Evolutionary conservation across 2,797 vertebrate genomes (phyloP).

Genomic region (Yasuhikotakia modesta): DNA sequence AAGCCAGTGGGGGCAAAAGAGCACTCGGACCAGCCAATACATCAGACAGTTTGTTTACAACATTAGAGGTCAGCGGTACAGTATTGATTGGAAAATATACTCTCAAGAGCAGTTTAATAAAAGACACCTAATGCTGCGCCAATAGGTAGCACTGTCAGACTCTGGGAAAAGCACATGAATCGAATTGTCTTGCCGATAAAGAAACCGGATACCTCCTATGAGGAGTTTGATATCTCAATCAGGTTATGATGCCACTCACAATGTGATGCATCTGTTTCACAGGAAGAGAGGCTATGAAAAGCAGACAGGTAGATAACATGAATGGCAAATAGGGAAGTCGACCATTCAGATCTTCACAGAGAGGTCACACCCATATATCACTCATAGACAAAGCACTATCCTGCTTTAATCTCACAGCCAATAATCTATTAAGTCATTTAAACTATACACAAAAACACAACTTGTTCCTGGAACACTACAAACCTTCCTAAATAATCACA

Average conservation of each 20-base stretch:
- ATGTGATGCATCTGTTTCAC: constrained; percentile 5
- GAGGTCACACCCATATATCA: constrained; percentile 39
- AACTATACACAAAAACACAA: background rate
- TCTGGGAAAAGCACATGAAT: constrained; percentile 21
- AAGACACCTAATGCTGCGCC: constrained; percentile 41
- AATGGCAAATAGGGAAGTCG: background rate
- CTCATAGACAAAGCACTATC: constrained; percentile 8
- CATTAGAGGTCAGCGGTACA: constrained; percentile 50
- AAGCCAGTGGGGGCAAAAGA: constrained; percentile 37
- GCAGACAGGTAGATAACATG: background rate
- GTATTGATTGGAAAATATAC: constrained; percentile 54
- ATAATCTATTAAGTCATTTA: constrained; percentile 8
- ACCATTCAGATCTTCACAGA: constrained; percentile 19
- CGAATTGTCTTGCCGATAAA: constrained; percentile 24
- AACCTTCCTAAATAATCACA: background rate
- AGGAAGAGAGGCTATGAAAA: constrained; percentile 2
- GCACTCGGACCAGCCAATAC: constrained; percentile 38
- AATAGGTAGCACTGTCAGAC: constrained; percentile 11
- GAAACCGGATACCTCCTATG: constrained; percentile 13
- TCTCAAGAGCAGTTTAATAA: constrained; percentile 53
- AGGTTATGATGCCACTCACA: constrained; percentile 14
- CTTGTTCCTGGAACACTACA: background rate
- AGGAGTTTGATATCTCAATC: constrained; percentile 8
- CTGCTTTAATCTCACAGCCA: constrained; percentile 16
- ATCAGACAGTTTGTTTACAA: constrained; percentile 52